Percentiles rank a stretch among this genome's conserved stretches.
Evolutionary conservation across 2,888 invertebrate species (phyloP).

Genomic region (Nomada hirtipes): DNA sequence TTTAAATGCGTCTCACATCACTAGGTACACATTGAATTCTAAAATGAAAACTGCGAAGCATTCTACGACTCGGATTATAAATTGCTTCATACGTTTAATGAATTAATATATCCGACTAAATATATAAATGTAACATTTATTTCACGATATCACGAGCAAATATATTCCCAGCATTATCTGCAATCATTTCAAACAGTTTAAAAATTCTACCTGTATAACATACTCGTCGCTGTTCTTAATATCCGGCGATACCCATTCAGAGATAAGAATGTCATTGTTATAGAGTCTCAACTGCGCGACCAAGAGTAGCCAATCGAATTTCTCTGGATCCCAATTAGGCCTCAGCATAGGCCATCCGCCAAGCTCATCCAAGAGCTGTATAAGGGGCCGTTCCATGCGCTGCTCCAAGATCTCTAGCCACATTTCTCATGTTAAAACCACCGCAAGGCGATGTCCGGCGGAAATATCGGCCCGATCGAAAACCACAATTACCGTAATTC

Average conservation of each 20-base stretch:
- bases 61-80: no score
- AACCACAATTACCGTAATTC: conserved; percentile 86
- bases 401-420: conserved; percentile 88
- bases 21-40: no score
- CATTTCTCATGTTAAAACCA: conserved; percentile 56
- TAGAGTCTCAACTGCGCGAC: conserved; percentile 91
- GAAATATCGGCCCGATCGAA: not conserved
- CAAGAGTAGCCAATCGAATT: conserved; percentile 90
- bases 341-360: conserved; percentile 96
- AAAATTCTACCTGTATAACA: conserved; percentile 88
- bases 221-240: conserved; percentile 96
- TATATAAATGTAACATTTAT: no score
- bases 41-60: no score
- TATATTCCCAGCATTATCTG: not conserved
- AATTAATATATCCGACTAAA: no score
- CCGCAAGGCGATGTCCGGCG: not conserved
- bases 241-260: conserved; percentile 96
- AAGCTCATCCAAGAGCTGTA: conserved; percentile 88
- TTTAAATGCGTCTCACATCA: no score
- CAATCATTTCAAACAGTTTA: not conserved
- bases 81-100: no score
- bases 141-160: no score
- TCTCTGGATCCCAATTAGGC: conserved; percentile 87
- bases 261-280: conserved; percentile 94
- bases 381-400: conserved; percentile 90